Evolutionary conservation across 2,113 vertebrate species (phyloP), one percentile per base, ranked within the genome.

Genomic region (Pluvianellus socialis): DNA sequence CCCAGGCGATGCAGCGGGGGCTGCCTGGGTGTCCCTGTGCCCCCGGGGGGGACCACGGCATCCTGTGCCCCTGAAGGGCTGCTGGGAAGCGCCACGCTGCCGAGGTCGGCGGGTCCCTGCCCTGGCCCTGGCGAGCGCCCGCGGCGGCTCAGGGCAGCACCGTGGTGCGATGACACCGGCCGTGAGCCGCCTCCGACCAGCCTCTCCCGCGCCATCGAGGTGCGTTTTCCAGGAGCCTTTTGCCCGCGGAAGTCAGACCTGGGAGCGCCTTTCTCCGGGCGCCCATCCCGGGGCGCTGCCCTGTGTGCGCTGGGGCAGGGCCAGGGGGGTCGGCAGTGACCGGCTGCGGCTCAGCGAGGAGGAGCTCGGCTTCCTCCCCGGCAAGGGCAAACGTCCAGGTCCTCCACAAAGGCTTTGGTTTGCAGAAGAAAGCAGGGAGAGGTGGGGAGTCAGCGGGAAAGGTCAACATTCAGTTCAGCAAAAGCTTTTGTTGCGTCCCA

Each of bases 11-110:
- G 47, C 58, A 5, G n/a, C 0, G 12, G 40, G 55, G 27, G 58
- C 44, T 58, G 35, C 8, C 28, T 4, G 33, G 23, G 14, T 2
- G 1, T 35, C 82, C 45, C 58, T 0, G 0, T 4, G 30, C 10
- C 42, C 10, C 40, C 0, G 4, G 27, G 14, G 44, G 55, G 68
- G 30, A 38, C 30, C 4, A 0, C 1, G 0, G 32, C 1, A 1
- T 42, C 58, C 44, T 44, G 14, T 44, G 44, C 44, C 44, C 30
- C 62, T 80, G 33, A 11, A 7, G 12, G 27, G 53, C 63, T n/a
- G 49, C 75, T 22, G 75, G 67, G 66, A 20, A 3, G 40, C 1
- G 42, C 19, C n/a, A 11, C 1, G 1, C 7, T 32, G 68, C 42
- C 19, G 63, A 2, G 18, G 58, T 58, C 2, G 0, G 49, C 44